phyloP scores from a whole-genome alignment of 2,797 vertebrate genomes.

The Pipistrellus pygmaeus region DNA sequence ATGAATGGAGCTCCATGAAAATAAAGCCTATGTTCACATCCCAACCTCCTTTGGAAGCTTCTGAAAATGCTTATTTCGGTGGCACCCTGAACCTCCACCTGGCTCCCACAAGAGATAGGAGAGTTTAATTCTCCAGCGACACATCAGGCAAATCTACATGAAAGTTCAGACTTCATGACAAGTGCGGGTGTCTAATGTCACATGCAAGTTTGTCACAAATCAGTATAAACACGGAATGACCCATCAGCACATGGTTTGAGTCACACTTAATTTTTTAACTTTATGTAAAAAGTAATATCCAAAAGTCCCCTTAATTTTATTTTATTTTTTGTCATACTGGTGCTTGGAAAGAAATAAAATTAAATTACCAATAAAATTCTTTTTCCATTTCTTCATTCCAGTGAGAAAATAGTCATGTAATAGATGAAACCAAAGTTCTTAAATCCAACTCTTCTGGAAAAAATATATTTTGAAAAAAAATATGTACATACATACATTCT shows the following conservation, averaged over 20 bases:
- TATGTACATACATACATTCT: not conserved
- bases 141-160: not conserved
- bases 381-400: conserved; percentile 4
- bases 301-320: not conserved
- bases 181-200: not conserved
- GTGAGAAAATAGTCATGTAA: not conserved
- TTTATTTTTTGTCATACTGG: not conserved
- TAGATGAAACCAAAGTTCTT: not conserved
- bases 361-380: not conserved
- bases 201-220: not conserved
- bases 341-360: not conserved
- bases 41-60: no score
- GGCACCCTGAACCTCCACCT: no score
- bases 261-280: conserved; percentile 21
- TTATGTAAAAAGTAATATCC: conserved; percentile 3
- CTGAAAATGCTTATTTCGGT: no score
- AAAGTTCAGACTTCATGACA: not conserved
- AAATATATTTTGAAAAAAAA: no score
- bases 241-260: not conserved
- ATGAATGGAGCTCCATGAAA: no score
- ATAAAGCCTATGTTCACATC: no score
- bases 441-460: not conserved
- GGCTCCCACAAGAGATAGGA: no score
- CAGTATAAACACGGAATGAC: not conserved
- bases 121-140: no score